Conservation (phyloP, 2,888 invertebrate genomes). For the Electrophaes corylata region DNA sequence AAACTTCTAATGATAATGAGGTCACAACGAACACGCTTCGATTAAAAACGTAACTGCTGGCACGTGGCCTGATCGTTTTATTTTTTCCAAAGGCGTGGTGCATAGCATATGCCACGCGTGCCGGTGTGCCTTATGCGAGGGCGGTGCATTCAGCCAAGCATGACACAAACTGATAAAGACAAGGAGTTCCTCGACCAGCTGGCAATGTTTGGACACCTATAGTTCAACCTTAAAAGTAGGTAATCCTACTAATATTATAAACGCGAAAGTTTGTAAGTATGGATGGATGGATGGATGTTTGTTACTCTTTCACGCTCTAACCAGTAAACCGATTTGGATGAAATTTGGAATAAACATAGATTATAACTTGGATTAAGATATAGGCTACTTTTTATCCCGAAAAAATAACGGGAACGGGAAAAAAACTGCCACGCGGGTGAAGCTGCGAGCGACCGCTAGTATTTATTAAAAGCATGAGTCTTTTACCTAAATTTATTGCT, state of each 20-base stretch:
- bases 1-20: background rate
- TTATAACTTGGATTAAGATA: too few species aligned
- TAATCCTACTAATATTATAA: too few species aligned
- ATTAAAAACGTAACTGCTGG: conserved; percentile 56
- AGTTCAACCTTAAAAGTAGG: background rate
- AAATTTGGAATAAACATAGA: too few species aligned
- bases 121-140: conserved; percentile 66
- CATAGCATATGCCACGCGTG: conserved; percentile 79
- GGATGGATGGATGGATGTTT: too few species aligned
- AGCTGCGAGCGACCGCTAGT: too few species aligned
- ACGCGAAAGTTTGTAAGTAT: background rate
- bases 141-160: conserved; percentile 52
- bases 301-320: too few species aligned
- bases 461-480: too few species aligned
- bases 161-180: conserved; percentile 41
- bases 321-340: too few species aligned
- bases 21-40: conserved; percentile 17
- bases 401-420: too few species aligned
- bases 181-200: conserved; percentile 30
- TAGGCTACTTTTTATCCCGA: too few species aligned
- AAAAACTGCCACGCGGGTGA: too few species aligned
- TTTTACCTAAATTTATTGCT: too few species aligned
- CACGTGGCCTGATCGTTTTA: conserved; percentile 62
- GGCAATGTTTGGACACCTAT: background rate
- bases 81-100: conserved; percentile 52